A percentile compares a stretch with the other conserved stretches of the same genome.
Evolutionary conservation across 2,797 vertebrate genomes (phyloP).

Genomic region (Phylloscopus collybita): DNA sequence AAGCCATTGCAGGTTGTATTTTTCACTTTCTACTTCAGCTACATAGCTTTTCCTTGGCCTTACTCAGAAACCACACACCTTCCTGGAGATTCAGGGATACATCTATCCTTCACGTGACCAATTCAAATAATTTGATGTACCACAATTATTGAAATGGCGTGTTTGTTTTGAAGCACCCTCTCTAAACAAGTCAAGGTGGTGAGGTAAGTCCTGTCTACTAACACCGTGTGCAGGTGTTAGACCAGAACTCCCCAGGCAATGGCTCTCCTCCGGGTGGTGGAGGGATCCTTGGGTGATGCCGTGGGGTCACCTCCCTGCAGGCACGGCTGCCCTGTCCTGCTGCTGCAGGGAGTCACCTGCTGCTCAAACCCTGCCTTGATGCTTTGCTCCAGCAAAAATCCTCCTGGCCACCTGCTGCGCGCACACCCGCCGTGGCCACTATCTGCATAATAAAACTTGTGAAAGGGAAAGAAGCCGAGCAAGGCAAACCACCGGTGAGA

Average conservation of each 20-base stretch:
- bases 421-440: accelerated
- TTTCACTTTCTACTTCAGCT: not conserved
- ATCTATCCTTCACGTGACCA: accelerated
- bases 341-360: not conserved
- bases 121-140: not conserved
- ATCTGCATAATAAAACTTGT: accelerated
- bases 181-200: not conserved
- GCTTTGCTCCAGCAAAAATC: not conserved
- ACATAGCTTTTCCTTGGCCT: not conserved
- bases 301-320: accelerated
- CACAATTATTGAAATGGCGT: accelerated
- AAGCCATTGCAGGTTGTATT: not conserved
- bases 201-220: accelerated
- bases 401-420: not conserved
- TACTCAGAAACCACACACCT: not conserved
- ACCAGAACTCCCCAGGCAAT: accelerated
- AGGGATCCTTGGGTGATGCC: accelerated
- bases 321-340: accelerated
- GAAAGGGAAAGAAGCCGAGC: accelerated
- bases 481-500: accelerated
- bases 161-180: accelerated
- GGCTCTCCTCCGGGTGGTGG: accelerated
- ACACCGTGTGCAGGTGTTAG: not conserved
- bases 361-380: not conserved
- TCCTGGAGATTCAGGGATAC: not conserved